Evolutionary conservation across 1,140 invertebrate species (phyloP), one percentile per base, ranked within the genome.

Genomic region (Drosophila ogumai): DNA sequence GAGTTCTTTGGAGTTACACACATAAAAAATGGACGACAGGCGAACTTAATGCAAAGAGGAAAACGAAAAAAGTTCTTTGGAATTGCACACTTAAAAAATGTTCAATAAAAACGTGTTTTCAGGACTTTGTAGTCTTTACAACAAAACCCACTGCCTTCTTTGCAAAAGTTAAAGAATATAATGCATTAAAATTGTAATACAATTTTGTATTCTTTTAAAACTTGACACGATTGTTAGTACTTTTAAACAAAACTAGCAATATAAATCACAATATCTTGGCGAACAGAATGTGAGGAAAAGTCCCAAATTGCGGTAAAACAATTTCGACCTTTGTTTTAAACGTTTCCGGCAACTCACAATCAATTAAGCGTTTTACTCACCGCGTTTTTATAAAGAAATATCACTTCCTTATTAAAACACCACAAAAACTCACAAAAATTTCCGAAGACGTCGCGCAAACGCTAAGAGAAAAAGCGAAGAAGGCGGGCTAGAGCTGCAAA

Each of bases 11-110:
- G 25, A n/a, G n/a, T n/a, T n/a, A n/a, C n/a, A n/a, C n/a, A n/a
- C n/a, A n/a, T n/a, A n/a, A n/a, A 58, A 56, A 68, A 68, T 57
- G 46, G 34, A 67, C 12, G 43, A 34, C 6, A 9, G 17, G 3
- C 40, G 47, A 59, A 65, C 43, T 10, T 4, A 19, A 8, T 7
- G 7, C 19, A 38, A 79, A 38, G 17, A 49, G 25, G n/a, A 38
- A 44, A 19, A 3, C 10, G 15, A 44, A 64, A 10, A 28, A 15
- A 13, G 1, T 17, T n/a, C 1, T 19, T 13, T 31, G 12, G 8
- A 54, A 17, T 54, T 40, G 12, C 32, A 52, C 28, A 34, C 10
- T 50, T n/a, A 0, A 12, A 32, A 17, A 34, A 19, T 13, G 32
- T 19, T 34, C 1, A 34, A 13, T 19, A 31, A 50, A 50, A 12